phyloP scores from a whole-genome alignment of 2,888 invertebrate species.

The Sicus ferrugineus region DNA sequence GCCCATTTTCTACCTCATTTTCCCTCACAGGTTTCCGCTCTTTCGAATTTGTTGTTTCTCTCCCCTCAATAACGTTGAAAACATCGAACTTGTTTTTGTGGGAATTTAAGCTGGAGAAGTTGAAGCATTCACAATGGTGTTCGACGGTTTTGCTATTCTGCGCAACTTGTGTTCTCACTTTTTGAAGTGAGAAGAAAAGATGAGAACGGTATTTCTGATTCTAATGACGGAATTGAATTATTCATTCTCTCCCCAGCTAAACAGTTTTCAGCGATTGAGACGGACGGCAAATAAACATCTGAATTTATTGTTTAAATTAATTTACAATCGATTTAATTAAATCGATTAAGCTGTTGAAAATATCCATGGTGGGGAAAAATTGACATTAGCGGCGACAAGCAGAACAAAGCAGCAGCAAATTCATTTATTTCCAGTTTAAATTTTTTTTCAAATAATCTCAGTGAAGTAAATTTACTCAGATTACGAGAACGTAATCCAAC shows the following conservation, averaged over 20 bases:
- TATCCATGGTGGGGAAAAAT: constrained; percentile 8
- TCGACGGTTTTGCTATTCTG: not conserved
- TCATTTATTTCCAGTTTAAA: not conserved
- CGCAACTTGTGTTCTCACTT: too few relatives aligned
- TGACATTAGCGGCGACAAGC: not conserved
- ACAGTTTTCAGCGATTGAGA: not conserved
- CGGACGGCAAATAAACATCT: not conserved
- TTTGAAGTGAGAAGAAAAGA: not conserved
- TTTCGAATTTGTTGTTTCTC: not conserved
- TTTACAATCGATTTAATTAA: not conserved
- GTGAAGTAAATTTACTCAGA: too few relatives aligned
- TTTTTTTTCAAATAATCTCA: too few relatives aligned
- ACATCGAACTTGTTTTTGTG: not conserved
- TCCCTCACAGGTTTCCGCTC: not conserved
- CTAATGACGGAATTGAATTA: not conserved
- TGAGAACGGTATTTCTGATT: not conserved
- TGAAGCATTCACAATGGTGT: not conserved
- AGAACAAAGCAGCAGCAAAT: not conserved
- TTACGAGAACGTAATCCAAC: too few relatives aligned
- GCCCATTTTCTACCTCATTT: too few relatives aligned
- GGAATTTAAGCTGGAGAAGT: not conserved
- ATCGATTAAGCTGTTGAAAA: constrained; percentile 11
- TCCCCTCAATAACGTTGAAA: too few relatives aligned
- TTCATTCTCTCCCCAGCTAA: not conserved
- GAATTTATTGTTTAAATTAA: not conserved